These are phyloP conservation scores for Tenualosa thibaudeaui DNA, from an alignment of 2,797 vertebrate species.

Conservation along the genomic window DNA sequence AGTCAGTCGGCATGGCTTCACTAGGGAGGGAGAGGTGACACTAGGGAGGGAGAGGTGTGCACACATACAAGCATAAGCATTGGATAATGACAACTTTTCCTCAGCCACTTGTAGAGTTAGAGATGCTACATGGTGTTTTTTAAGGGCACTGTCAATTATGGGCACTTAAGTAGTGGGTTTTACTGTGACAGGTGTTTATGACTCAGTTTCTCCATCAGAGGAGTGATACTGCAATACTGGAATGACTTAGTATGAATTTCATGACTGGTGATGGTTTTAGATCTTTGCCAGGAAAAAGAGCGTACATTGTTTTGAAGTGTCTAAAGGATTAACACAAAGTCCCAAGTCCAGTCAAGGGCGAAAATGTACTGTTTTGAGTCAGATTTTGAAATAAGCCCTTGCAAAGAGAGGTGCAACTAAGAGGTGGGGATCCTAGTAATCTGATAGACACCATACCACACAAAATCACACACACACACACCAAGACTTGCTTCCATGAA, in stretches of 20 bases:
- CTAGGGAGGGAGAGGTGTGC: neutral
- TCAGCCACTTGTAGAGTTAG: neutral
- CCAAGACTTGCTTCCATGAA: neutral
- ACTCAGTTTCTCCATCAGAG: neutral
- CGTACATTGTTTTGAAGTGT: neutral
- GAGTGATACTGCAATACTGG: neutral
- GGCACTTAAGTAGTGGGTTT: no score
- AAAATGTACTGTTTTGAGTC: neutral
- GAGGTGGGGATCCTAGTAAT: neutral
- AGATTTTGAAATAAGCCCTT: neutral
- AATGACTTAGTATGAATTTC: neutral
- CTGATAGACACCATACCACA: neutral
- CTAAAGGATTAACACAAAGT: neutral
- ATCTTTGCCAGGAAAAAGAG: neutral
- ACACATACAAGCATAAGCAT: neutral
- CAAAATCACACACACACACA: slow-evolving; percentile 32
- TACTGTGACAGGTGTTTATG: neutral
- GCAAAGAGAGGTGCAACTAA: neutral
- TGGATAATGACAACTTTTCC: neutral
- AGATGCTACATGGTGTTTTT: neutral
- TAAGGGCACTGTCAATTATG: neutral
- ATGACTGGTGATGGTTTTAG: neutral
- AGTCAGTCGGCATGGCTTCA: no score
- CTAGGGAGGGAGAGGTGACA: neutral
- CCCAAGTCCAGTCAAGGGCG: neutral